Evolutionary conservation across 1,140 invertebrate genomes (phyloP), one percentile per base, ranked within the genome.

Genomic region (Zaprionus ornatus): DNA sequence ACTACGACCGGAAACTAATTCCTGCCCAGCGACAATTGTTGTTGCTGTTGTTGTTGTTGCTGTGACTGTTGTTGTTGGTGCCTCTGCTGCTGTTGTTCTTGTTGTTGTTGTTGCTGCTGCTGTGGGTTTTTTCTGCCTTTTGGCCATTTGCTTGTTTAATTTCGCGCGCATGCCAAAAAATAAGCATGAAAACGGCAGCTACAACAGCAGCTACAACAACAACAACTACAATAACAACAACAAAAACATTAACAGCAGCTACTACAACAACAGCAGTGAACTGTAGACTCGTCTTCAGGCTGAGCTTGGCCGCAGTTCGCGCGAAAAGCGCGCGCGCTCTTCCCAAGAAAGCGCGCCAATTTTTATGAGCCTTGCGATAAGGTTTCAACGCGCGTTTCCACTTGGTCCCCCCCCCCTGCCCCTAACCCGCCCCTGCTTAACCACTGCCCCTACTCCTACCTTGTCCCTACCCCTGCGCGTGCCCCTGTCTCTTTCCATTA

Each of bases 1-100:
- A 88, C 84, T 91, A 91, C 79, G 85, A 91, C 90, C 90, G 90
- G 90, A 91, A 91, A 91, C 90, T 91, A 90, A 91, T 91, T 85
- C 90, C 82, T 80, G 84, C 82, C 50, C 77, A 75, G 59, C 74
- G 64, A 79, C 80, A 72, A 72, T 82, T 72, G 76, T 80, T 64
- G 42, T 55, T 65, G 65, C 63, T 50, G 32, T 32, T 32, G 29
- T 82, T 69, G 76, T 80, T 64, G 32, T 48, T 65, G 65, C 55
- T 77, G 23, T 27, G 35, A 25, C 42, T 64, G 32, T 37, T 61
- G 45, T 32, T 69, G 45, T 54, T 61, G 57, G 4, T 64, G 48
- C 19, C 12, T 19, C 54, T 59, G 35, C 42, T 72, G 60, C 54
- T 55, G 37, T 35, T 60, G 35, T 68, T 17, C n/a, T 21, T 50